Conservation (phyloP, 2,888 invertebrate genomes). For the Callyntrura sp. region DNA sequence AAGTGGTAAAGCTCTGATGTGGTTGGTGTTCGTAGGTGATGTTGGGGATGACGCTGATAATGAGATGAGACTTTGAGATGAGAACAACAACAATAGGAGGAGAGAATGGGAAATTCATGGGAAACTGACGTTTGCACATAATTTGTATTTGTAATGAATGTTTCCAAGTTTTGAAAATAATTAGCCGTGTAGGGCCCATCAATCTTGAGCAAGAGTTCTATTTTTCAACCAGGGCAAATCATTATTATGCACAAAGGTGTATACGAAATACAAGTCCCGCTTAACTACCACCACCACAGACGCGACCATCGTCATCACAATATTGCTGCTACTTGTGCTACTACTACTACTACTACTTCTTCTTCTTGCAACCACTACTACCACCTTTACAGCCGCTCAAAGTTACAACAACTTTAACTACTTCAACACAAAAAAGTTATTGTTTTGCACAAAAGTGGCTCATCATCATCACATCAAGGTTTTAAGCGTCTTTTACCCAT, state of each 20-base stretch:
- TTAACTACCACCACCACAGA: slow-evolving; percentile 14
- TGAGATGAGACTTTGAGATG: slow-evolving; percentile 30
- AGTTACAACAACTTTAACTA: not conserved
- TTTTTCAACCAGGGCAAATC: slow-evolving; percentile 50
- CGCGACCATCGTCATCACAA: not conserved
- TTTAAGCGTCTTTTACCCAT: not conserved
- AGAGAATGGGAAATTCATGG: slow-evolving; percentile 77
- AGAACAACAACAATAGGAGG: slow-evolving; percentile 60
- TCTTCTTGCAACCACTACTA: slow-evolving; percentile 2
- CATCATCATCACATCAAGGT: slow-evolving; percentile 29
- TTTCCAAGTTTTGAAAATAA: slow-evolving; percentile 83
- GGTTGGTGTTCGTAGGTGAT: not conserved
- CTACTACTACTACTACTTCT: not conserved
- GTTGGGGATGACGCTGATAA: not conserved
- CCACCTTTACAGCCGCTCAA: not conserved
- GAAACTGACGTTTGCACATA: slow-evolving; percentile 78
- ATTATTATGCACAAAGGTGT: not conserved
- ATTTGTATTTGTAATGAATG: slow-evolving; percentile 79
- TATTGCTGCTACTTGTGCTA: not conserved
- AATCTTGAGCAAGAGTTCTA: slow-evolving; percentile 77
- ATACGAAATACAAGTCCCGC: not conserved
- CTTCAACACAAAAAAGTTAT: slow-evolving; percentile 12
- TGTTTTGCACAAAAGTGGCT: slow-evolving; percentile 47
- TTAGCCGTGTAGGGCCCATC: slow-evolving; percentile 83
- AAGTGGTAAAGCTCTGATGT: slow-evolving; percentile 59